Evolutionary conservation across 2,113 vertebrate genomes (phyloP), one percentile per base, ranked within the genome.

Genomic region (Climacteris rufus): DNA sequence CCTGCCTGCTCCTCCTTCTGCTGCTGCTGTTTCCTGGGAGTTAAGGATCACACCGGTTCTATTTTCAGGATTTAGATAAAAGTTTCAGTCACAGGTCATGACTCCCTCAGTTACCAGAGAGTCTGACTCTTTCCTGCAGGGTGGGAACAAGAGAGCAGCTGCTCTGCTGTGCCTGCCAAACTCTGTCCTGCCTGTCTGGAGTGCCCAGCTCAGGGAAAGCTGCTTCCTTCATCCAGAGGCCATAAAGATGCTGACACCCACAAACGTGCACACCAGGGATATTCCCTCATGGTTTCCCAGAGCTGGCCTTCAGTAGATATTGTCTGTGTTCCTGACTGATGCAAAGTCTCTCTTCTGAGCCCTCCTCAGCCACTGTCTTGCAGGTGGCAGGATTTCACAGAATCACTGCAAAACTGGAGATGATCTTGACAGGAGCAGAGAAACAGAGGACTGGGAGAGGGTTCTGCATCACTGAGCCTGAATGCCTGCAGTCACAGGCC

Each of bases 191-290:
- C 75, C 91, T 68, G 53, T 65, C 69, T 71, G 74, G 61, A 91
- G 42, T 15, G 52, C 59, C 57, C 78, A 40, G 64, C 66, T 61
- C 23, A 0, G 60, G 70, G 84, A 82, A 61, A 83, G 56, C 59
- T 28, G 52, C 37, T 81, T n/a, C 74, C 56, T 65, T 81, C 47
- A 65, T 83, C 77, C 83, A 89, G 76, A 63, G 75, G 66, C 89
- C 80, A 28, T 56, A 83, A 92, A 95, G 81, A 80, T 91, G 90
- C 81, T 95, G 90, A 96, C 69, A 70, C 63, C 44, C 87, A 69
- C 24, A 2, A 53, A 89, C 1, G 0, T 56, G 49, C 83, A 37
- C 75, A 50, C 31, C 65, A 33, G 65, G 56, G 54, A 22, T 75
- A 13, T 54, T 89, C 47, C 47, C 1, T 1, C 53, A 24, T 28